Base-by-base conservation (phyloP, 1,140 invertebrate species). In the Teleopsis dalmanni region DNA sequence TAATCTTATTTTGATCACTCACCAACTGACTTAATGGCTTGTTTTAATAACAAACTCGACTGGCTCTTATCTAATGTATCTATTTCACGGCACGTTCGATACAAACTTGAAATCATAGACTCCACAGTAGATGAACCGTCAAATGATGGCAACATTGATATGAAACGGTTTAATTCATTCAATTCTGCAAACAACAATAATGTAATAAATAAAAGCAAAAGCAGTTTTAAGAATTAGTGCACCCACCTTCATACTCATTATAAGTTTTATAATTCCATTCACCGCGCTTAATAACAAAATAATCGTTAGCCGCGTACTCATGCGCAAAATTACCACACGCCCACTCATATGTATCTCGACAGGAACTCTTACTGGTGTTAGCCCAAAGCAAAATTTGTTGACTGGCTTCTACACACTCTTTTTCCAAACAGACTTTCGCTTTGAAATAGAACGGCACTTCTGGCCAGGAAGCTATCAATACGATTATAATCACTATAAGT, bases 181-280 rank as follows among this genome's bases (percentile, higher is more conserved):
- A 69, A 56, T 48, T 69, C 65, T 69, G 21, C 45, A 33, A 22
- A 25, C 29, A 31, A 23, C 3, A 4, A 14, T 40, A 22, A 50
- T 16, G 25, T 8, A 35, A 8, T 23, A 1, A 23, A 47, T 35
- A 22, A 25, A 40, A 31, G 16, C 3, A 4, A 14, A 48, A 22
- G 4, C 21, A 3, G 23, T 6, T 5, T 23, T 8, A 31, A 13
- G 6, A 18, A 7, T 7, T 26, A 13, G 6, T 21, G 6, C 9
- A 29, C 60, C 58, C 36, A 70, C 66, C 66, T 57, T 69, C 59
- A 56, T 70, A 70, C 55, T 70, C 66, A 52, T 65, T 63, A 51
- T 63, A 63, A 51, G 65, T 63, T 57, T 65, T 62, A 46, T 65
- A 64, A 49, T 65, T 63, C 65, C 65, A 70, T 54, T 70, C 66